These are phyloP conservation scores for Ornithoptera alexandrae DNA, from an alignment of 2,888 invertebrate species.

Conservation along the genomic window DNA sequence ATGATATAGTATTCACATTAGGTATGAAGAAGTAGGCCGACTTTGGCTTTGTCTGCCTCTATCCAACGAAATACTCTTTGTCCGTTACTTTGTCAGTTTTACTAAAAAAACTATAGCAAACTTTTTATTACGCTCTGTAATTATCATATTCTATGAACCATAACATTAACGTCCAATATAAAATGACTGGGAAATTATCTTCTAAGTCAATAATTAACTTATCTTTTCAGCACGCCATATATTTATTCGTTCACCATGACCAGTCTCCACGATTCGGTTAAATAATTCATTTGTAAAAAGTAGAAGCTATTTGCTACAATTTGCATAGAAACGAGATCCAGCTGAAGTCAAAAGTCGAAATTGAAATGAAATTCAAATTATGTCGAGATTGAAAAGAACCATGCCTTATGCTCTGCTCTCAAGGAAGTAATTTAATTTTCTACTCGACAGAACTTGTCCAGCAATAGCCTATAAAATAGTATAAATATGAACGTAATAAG, in stretches of 20 bases:
- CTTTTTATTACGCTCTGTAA: neutral
- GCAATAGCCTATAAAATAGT: constrained; percentile 1
- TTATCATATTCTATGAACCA: neutral
- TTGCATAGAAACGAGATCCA: constrained; percentile 64
- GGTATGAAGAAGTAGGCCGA: too few species aligned
- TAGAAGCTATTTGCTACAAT: constrained; percentile 53
- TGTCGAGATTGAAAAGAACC: constrained; percentile 52
- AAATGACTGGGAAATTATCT: neutral
- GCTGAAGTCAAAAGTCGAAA: constrained; percentile 52
- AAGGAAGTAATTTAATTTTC: constrained; percentile 55
- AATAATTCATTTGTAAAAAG: constrained; percentile 48
- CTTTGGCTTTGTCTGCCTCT: too few species aligned
- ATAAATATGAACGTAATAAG: constrained; percentile 17
- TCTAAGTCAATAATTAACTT: neutral
- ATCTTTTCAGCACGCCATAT: neutral
- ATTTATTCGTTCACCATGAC: constrained; percentile 1
- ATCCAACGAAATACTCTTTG: too few species aligned
- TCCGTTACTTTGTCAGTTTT: too few species aligned
- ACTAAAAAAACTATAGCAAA: too few species aligned
- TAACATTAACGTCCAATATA: neutral
- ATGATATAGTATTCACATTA: too few species aligned
- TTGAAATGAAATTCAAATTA: constrained; percentile 63
- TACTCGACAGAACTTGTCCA: constrained; percentile 42
- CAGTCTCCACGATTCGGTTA: constrained; percentile 37
- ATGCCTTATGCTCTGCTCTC: constrained; percentile 46